A percentile compares a stretch with the other conserved stretches of the same genome.
Conservation (phyloP, 2,797 vertebrate species). For the Sebastes trivittatus region DNA sequence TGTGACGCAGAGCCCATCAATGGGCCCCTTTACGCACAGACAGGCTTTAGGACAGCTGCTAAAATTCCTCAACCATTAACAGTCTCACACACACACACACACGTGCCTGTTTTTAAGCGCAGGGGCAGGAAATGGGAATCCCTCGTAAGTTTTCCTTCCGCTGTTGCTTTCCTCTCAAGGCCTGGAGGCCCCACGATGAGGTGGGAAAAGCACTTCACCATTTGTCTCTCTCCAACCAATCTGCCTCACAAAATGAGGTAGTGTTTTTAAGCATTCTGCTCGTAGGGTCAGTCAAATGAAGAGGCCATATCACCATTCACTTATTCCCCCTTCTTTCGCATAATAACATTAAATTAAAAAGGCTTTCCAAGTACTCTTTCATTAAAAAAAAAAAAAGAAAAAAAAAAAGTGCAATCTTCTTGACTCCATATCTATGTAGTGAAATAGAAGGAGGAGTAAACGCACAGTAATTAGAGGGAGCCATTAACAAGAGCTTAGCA, state of each 20-base stretch:
- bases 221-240: slow-evolving; percentile 57
- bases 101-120: slow-evolving; percentile 67
- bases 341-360: slow-evolving; percentile 13
- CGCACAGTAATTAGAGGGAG: slow-evolving; percentile 44
- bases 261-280: neutral
- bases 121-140: slow-evolving; percentile 80
- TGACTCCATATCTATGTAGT: neutral
- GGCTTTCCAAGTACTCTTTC: neutral
- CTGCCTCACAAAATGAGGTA: neutral
- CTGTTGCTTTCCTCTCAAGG: slow-evolving; percentile 74
- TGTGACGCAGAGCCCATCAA: slow-evolving; percentile 59
- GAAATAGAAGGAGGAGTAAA: slow-evolving; percentile 40
- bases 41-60: slow-evolving; percentile 81
- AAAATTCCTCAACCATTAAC: slow-evolving; percentile 77
- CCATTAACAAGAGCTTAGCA: slow-evolving; percentile 21
- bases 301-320: neutral
- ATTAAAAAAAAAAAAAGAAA: neutral
- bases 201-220: slow-evolving; percentile 73
- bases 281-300: neutral
- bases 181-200: slow-evolving; percentile 61
- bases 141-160: slow-evolving; percentile 81
- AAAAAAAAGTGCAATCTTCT: slow-evolving; percentile 19
- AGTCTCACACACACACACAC: slow-evolving; percentile 26
- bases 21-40: slow-evolving; percentile 68
- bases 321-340: neutral